Conservation (phyloP, 2,888 invertebrate genomes). For the Morinoia aosen region DNA sequence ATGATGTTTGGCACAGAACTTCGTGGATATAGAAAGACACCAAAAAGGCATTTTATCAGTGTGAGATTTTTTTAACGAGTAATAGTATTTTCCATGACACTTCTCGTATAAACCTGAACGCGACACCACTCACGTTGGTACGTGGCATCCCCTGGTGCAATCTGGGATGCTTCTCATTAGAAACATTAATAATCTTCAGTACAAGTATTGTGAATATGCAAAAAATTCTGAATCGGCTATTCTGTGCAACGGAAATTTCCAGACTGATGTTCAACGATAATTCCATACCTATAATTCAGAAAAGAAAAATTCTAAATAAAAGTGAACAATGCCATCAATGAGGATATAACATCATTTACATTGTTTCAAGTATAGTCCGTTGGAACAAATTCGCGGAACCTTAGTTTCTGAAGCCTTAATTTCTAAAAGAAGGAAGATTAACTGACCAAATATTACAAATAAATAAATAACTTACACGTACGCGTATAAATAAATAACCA, state of each 20-base stretch:
- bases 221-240: too few relatives aligned
- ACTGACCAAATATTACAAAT: slow-evolving; percentile 3
- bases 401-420: neutral
- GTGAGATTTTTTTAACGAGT: neutral
- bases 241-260: neutral
- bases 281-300: neutral
- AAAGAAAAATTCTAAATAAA: neutral
- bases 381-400: neutral
- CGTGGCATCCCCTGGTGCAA: neutral
- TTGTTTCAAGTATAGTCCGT: neutral
- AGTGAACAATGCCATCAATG: neutral
- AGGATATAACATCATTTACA: neutral
- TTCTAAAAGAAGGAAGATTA: neutral
- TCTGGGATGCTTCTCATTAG: too few relatives aligned
- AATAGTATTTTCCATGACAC: neutral
- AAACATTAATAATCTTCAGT: too few relatives aligned
- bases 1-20: neutral
- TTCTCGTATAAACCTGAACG: too few relatives aligned
- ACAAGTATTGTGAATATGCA: too few relatives aligned
- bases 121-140: neutral
- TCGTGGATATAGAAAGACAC: neutral
- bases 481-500: neutral
- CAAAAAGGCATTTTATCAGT: neutral
- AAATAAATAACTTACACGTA: neutral
- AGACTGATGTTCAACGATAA: neutral